Evolutionary conservation across 2,888 invertebrate genomes (phyloP).

Genomic region (Drosophila subquinaria): DNA sequence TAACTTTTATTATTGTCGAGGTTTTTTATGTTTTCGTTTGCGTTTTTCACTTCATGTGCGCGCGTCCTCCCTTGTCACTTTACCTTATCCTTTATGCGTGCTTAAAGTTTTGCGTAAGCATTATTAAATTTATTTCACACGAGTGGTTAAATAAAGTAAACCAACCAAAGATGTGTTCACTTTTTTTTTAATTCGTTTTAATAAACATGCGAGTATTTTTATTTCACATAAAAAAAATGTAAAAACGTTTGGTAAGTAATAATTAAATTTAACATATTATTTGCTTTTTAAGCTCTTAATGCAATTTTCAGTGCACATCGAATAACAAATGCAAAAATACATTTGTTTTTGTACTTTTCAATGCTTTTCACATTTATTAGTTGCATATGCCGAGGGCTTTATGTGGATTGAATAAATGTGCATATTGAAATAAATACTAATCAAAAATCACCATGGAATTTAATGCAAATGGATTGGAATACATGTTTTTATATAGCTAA

Average conservation of each 20-base stretch:
- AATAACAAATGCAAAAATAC: neutral
- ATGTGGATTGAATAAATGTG: slow-evolving; percentile 2
- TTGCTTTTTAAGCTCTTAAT: slow-evolving; percentile 12
- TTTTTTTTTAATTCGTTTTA: neutral
- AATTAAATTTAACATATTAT: slow-evolving; percentile 2
- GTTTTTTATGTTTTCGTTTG: slow-evolving; percentile 39
- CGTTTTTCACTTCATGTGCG: slow-evolving; percentile 16
- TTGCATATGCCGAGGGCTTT: neutral
- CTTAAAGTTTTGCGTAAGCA: slow-evolving; percentile 41
- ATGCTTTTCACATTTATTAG: neutral
- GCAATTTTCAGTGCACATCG: neutral
- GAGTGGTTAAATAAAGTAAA: slow-evolving; percentile 26
- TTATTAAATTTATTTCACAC: slow-evolving; percentile 66
- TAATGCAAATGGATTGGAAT: neutral
- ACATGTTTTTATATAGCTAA: neutral
- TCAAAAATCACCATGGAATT: neutral
- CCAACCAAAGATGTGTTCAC: neutral
- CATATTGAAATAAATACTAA: slow-evolving; percentile 7
- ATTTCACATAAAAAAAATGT: neutral
- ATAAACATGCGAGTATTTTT: neutral
- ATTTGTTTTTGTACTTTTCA: neutral
- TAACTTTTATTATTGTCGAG: slow-evolving; percentile 66
- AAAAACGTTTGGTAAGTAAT: neutral
- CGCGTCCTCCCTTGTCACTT: neutral
- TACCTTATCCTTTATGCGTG: slow-evolving; percentile 13